Base-by-base conservation (phyloP, 1,140 invertebrate species). In the Cydia amplana region DNA sequence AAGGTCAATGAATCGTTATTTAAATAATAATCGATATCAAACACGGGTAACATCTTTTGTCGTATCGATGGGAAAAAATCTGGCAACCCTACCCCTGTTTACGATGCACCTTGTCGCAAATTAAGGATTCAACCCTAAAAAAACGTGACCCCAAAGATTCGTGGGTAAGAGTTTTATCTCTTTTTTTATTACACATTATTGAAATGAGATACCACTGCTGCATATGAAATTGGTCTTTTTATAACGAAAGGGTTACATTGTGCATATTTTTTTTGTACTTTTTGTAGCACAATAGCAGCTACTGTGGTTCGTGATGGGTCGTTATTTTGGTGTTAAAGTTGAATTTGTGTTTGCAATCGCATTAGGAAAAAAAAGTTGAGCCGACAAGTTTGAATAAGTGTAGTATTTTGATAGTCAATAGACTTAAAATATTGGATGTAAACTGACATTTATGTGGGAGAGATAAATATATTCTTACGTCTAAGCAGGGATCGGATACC, bases 51-150 rank as follows among this genome's bases (percentile, higher is more conserved):
- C 82, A 86, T 88, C 86, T 85, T 87, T 89, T 92, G 85, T 90
- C 28, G 75, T 16, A 40, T 64, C 75, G 70, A 81, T 89, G 86
- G 88, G 90, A 89, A 90, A 89, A 86, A 87, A 85, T 32, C 10
- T 20, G 18, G 82, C 28, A 67, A 64, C 83, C 81, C 88, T 80
- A 77, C 83, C 85, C 85, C 83, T 83, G 78, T 86, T 87, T 85
- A 80, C 76, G 85, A 87, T 92, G 89, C 89, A 92, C 90, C 90
- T 92, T 92, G 90, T 92, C 90, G 90, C 90, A 92, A 92, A 92
- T 92, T 92, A 92, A 90, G 88, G 85, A 90, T 89, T 87, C 88
- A 89, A 91, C 82, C 80, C 83, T 72, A 81, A 91, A 91, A 91
- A 92, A 91, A 80, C 83, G 86, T 87, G 90, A 88, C 90, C 77